Conservation (phyloP, 1,140 invertebrate genomes). For the Tribolium castaneum region DNA sequence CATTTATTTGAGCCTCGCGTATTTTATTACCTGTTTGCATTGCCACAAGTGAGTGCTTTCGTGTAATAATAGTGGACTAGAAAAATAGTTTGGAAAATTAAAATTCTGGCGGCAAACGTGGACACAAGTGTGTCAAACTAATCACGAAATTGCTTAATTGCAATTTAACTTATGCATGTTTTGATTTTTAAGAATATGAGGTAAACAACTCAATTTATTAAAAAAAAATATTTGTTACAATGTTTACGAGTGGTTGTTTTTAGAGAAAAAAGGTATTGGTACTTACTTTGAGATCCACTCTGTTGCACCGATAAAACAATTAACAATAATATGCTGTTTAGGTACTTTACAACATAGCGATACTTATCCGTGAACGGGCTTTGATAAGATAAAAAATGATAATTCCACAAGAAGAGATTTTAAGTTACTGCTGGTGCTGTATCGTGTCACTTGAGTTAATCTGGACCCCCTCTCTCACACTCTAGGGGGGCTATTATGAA, state of each 20-base stretch:
- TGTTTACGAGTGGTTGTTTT: too few relatives aligned
- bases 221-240: not conserved
- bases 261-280: not conserved
- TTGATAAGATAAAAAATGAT: slow-evolving; percentile 15
- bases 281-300: slow-evolving; percentile 2
- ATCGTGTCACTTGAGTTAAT: not conserved
- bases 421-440: not conserved
- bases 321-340: slow-evolving; percentile 15
- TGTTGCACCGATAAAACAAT: not conserved
- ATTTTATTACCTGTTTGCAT: not conserved
- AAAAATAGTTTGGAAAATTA: not conserved
- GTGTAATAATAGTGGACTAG: not conserved
- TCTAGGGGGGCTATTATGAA: not conserved
- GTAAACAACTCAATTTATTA: not conserved
- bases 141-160: not conserved
- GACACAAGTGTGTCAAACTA: not conserved
- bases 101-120: too few relatives aligned
- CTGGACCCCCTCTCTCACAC: not conserved
- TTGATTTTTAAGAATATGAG: too few relatives aligned
- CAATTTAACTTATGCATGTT: not conserved
- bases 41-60: too few relatives aligned
- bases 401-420: slow-evolving; percentile 3
- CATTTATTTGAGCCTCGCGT: not conserved
- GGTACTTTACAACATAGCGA: slow-evolving; percentile 10
- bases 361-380: not conserved